Evolutionary conservation across 1,140 invertebrate genomes (phyloP), one percentile per base, ranked within the genome.

Genomic region (Drosophila rufa): DNA sequence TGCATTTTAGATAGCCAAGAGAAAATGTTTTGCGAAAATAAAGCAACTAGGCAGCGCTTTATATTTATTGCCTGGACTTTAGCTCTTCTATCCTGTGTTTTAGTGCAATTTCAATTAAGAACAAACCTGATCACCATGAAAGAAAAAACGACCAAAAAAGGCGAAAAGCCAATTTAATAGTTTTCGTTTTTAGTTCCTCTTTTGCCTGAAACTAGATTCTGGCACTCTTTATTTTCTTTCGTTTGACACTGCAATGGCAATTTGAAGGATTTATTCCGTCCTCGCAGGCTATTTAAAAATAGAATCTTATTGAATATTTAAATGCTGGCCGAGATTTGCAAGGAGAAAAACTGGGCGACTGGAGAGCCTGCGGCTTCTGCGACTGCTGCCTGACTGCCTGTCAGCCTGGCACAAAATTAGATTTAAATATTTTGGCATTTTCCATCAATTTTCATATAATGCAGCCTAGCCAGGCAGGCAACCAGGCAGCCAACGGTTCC

Each of bases 341-440:
- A 59, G 30, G 22, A 30, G 12, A 67, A 66, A 36, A 36, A 36
- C 53, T 46, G 65, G 40, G 69, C 70, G n/a, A 47, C 33, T 7
- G 27, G 33, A 36, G 19, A n/a, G 38, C 59, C 48, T 61, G 40
- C 38, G 69, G 69, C 50, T 53, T 46, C 33, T 38, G 71, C 60
- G 25, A 40, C 27, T 69, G 43, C 25, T 58, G 46, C 30, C 17
- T 58, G 46, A 38, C 50, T 78, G 75, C 19, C 46, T 56, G 66
- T 45, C 64, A 48, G 57, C 25, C 6, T 55, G 53, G 73, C 48
- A 71, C 74, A 73, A 62, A 85, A 90, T 90, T 81, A 81, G 85
- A 90, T 89, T 90, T 85, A 89, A 89, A 85, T 81, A 89, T 89
- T 89, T 90, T 89, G 81, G 85, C 85, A 90, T 89, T 85, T 86